phyloP scores from a whole-genome alignment of 2,888 invertebrate genomes.

The Nephrotoma guestfalica region DNA sequence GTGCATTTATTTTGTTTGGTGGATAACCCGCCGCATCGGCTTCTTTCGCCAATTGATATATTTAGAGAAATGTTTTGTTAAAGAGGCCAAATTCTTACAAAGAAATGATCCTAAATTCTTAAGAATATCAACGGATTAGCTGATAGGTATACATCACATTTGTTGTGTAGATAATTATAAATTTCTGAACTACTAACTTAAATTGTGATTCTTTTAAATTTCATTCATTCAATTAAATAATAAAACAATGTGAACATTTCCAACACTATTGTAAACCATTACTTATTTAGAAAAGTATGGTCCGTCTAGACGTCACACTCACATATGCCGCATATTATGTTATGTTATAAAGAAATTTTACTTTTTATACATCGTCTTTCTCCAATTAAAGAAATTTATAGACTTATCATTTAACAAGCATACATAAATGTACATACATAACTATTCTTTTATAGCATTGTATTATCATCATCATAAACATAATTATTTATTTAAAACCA shows the following conservation, averaged over 20 bases:
- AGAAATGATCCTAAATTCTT: no score
- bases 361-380: not conserved
- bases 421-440: not conserved
- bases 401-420: not conserved
- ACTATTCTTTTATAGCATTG: not conserved
- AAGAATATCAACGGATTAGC: no score
- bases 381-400: not conserved
- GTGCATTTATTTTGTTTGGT: no score
- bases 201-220: no score
- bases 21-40: no score
- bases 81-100: no score
- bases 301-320: not conserved
- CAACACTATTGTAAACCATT: not conserved
- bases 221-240: no score
- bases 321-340: not conserved
- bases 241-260: not conserved
- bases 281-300: not conserved
- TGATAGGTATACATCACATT: no score
- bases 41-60: no score
- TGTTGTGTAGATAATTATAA: no score
- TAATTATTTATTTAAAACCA: not conserved
- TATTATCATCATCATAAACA: not conserved
- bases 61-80: no score
- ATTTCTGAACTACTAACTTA: no score
- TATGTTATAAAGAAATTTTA: not conserved